A percentile compares a stretch with the other conserved stretches of the same genome.
These are phyloP conservation scores for Pseudomyrmex cubaensis DNA, from an alignment of 1,140 invertebrate genomes.

Conservation along the genomic window DNA sequence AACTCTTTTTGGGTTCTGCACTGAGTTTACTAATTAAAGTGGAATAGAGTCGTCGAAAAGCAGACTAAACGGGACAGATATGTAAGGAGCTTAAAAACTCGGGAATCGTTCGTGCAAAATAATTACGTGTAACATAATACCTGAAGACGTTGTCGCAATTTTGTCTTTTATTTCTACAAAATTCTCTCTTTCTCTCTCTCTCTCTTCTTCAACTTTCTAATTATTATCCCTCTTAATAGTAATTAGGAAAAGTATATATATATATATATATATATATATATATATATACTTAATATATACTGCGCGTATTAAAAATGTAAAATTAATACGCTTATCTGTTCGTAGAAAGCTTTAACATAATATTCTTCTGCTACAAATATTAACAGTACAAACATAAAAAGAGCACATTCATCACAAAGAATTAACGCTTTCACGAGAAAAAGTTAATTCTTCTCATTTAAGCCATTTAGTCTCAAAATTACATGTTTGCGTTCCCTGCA, in stretches of 20 bases:
- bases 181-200: background rate
- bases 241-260: background rate
- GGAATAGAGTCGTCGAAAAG: background rate
- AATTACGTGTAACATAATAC: slow-evolving; percentile 8
- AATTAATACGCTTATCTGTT: background rate
- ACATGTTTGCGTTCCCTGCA: background rate
- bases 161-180: background rate
- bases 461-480: slow-evolving; percentile 8
- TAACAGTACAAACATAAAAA: background rate
- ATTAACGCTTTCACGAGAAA: background rate
- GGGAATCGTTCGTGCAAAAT: background rate
- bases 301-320: background rate
- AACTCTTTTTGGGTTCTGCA: background rate
- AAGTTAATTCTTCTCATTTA: background rate
- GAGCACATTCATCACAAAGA: background rate
- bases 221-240: background rate
- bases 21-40: slow-evolving; percentile 39
- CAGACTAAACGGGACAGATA: background rate
- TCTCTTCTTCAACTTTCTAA: background rate
- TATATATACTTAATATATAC: too few relatives aligned
- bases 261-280: too few relatives aligned
- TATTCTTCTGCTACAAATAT: background rate
- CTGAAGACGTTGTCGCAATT: background rate
- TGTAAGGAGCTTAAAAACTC: slow-evolving; percentile 20
- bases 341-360: background rate